Conservation (phyloP, 1,140 invertebrate genomes). For the Sycophila sp. region DNA sequence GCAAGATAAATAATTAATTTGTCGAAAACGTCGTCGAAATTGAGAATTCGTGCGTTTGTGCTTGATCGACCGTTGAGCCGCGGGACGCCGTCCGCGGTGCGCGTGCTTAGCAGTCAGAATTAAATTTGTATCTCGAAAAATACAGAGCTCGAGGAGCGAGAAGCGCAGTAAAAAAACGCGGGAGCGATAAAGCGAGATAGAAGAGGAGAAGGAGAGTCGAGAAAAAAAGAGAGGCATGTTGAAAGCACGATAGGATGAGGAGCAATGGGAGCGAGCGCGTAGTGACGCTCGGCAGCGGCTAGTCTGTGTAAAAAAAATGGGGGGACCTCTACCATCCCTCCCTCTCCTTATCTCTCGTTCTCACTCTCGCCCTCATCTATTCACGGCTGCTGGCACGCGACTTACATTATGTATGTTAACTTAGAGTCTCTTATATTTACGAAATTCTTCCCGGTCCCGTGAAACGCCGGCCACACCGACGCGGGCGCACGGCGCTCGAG, state of each 20-base stretch:
- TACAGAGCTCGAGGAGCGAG: neutral
- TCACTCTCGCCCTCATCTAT: slow-evolving; percentile 36
- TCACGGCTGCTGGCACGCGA: slow-evolving; percentile 49
- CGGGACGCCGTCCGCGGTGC: too few species aligned
- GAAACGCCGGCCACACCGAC: slow-evolving; percentile 1
- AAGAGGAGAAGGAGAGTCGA: neutral
- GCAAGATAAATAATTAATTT: too few species aligned
- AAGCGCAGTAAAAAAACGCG: neutral
- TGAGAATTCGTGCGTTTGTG: too few species aligned
- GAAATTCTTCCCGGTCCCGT: slow-evolving; percentile 23
- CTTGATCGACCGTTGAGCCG: too few species aligned
- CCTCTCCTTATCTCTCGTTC: neutral
- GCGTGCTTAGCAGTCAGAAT: too few species aligned
- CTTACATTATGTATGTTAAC: slow-evolving; percentile 47
- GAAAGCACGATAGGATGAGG: neutral
- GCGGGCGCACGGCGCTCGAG: neutral
- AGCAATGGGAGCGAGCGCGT: neutral
- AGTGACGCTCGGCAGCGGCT: neutral
- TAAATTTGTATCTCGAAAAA: neutral
- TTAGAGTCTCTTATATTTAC: slow-evolving; percentile 24
- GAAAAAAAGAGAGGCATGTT: neutral
- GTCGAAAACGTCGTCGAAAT: too few species aligned
- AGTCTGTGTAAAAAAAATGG: slow-evolving; percentile 14
- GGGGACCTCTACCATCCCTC: neutral
- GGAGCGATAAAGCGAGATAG: neutral